These are phyloP conservation scores for Anolis carolinensis DNA, from an alignment of 2,113 vertebrate genomes.

Conservation along the genomic window DNA sequence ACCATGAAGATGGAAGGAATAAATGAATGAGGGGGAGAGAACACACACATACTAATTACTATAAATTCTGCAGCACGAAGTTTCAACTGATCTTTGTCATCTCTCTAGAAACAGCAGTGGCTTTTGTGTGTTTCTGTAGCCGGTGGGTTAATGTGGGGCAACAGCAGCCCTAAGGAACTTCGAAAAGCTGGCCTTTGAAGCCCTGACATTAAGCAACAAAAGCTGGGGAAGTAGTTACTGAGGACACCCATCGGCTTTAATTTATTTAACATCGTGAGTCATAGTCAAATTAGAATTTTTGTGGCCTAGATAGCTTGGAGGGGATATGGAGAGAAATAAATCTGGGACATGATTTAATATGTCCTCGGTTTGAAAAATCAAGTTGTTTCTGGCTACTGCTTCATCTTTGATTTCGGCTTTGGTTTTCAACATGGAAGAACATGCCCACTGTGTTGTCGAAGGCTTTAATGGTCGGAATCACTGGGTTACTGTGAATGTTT, in stretches of 20 bases:
- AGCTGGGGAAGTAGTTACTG: not conserved
- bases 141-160: not conserved
- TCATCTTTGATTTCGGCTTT: not conserved
- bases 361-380: not conserved
- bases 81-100: not conserved
- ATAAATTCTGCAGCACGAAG: not conserved
- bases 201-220: slow-evolving; percentile 27
- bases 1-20: not conserved
- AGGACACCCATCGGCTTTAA: not conserved
- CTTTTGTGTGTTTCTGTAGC: not conserved
- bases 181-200: not conserved
- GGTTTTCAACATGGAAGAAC: too few species aligned
- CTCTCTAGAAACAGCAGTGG: accelerated
- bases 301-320: not conserved
- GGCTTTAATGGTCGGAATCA: not conserved
- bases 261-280: not conserved
- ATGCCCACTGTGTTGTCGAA: too few species aligned
- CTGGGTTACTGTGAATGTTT: accelerated
- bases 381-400: not conserved
- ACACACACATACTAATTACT: not conserved
- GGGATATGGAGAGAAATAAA: not conserved
- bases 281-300: accelerated
- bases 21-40: not conserved
- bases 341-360: not conserved
- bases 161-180: not conserved